Evolutionary conservation across 2,113 vertebrate genomes (phyloP).

Genomic region (Cheirogaleus medius): DNA sequence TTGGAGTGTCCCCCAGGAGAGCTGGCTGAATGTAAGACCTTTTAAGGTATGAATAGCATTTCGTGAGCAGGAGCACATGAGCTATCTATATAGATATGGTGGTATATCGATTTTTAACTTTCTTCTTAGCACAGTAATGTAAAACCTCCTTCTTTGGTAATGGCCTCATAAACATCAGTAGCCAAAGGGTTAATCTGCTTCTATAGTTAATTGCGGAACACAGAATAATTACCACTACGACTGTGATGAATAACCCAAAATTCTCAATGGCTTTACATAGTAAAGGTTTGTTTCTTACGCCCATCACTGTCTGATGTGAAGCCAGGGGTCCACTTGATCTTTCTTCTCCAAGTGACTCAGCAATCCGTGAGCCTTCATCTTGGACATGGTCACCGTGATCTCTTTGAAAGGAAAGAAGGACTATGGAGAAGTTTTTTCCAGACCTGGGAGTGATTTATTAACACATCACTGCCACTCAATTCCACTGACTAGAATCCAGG

Average conservation of each 20-base stretch:
- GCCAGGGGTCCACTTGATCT: background rate
- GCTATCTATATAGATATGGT: background rate
- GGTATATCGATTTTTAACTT: background rate
- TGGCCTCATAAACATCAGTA: background rate
- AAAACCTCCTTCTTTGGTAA: background rate
- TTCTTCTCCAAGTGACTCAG: background rate
- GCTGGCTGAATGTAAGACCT: background rate
- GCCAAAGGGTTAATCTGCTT: background rate
- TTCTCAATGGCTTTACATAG: background rate
- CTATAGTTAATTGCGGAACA: background rate
- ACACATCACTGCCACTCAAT: background rate
- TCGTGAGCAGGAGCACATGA: background rate
- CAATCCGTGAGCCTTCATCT: background rate
- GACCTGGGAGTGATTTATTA: background rate
- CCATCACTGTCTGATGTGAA: background rate
- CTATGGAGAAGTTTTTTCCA: background rate
- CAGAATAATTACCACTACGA: too few relatives aligned
- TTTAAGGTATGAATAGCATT: background rate
- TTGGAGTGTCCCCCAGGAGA: background rate
- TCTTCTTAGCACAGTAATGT: background rate
- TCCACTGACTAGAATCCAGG: background rate
- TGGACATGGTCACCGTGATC: background rate
- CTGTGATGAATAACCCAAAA: too few relatives aligned
- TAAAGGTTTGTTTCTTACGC: background rate
- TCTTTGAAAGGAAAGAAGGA: background rate